Evolutionary conservation across 1,140 invertebrate species (phyloP), one percentile per base, ranked within the genome.

Genomic region (Acromyrmex charruanus): DNA sequence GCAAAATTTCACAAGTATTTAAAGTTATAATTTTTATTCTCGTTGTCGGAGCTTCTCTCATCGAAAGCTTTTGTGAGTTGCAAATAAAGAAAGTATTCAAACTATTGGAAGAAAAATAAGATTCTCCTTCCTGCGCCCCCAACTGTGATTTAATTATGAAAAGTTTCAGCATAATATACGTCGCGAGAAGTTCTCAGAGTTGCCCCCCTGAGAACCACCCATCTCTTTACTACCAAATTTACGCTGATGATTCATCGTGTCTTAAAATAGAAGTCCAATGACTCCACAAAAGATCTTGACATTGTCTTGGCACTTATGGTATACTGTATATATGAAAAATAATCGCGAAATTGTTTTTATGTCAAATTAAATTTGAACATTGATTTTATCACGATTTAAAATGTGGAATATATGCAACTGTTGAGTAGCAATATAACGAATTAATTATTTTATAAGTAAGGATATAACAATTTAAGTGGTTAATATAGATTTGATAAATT

Each of bases 261-360:
- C 80, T 85, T 72, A 79, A 90, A 90, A 90, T 90, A 90, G 89
- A 90, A 81, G 86, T 88, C 80, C 88, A 88, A 90, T 25, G 89
- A 90, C 89, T 72, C 39, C 63, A 51, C 63, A 9, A 63, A 25
- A 88, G 88, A 81, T 89, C 89, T 90, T 90, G 89, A 88, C 86
- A 90, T 88, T 90, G 88, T 90, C 77, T 79, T 77, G 74, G 51
- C 69, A 53, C 7, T 39, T 16, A 5, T 53, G 58, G 0, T 7
- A 28, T 58, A 25, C 18, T 69, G 31, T 49, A 7, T 28, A 3
- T 31, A 28, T 31, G 16, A 31, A 74, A 49, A 82, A 72, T 14
- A 74, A 74, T 49, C 3, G 49, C 28, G 3, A 51, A 10, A 10
- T 75, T 59, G 6, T 59, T n/a, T 21, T 51, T 44, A 31, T 31